These are phyloP conservation scores for Motacilla tschutschensis DNA, from an alignment of 2,113 vertebrate genomes.

Conservation along the genomic window DNA sequence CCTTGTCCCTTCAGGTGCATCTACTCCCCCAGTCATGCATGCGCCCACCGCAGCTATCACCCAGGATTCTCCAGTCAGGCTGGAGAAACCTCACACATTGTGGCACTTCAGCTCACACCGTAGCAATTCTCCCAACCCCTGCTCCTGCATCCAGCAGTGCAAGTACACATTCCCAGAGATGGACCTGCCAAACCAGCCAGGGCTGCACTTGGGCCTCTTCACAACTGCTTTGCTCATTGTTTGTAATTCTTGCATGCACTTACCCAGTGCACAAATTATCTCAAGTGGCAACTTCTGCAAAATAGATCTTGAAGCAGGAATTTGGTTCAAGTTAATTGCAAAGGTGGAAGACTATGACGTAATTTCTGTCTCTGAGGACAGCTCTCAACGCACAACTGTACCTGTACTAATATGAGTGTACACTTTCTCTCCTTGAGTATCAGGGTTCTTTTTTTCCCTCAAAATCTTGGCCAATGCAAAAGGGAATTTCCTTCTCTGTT, in stretches of 20 bases:
- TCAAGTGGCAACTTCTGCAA: constrained; percentile 14
- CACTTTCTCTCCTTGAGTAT: not conserved
- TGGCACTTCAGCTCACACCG: not conserved
- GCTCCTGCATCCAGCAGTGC: not conserved
- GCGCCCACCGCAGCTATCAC: not conserved
- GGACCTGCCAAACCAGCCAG: not conserved
- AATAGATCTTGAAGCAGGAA: not conserved
- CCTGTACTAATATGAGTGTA: not conserved
- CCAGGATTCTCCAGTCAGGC: not conserved
- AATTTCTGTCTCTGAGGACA: constrained; percentile 27
- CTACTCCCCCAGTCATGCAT: not conserved
- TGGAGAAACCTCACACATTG: not conserved
- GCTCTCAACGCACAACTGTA: not conserved
- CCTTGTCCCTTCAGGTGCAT: not conserved
- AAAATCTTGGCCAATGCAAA: not conserved
- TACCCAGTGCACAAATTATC: not conserved
- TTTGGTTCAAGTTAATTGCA: not conserved
- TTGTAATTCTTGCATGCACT: not conserved
- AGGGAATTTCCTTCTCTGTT: constrained; percentile 16
- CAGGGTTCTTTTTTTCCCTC: not conserved
- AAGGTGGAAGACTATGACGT: not conserved
- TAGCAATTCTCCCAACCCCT: not conserved
- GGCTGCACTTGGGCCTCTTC: not conserved
- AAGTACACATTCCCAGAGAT: not conserved
- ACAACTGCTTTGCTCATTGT: not conserved